These are phyloP conservation scores for Sebastes schlegelii DNA, from an alignment of 2,113 vertebrate species.

Conservation along the genomic window DNA sequence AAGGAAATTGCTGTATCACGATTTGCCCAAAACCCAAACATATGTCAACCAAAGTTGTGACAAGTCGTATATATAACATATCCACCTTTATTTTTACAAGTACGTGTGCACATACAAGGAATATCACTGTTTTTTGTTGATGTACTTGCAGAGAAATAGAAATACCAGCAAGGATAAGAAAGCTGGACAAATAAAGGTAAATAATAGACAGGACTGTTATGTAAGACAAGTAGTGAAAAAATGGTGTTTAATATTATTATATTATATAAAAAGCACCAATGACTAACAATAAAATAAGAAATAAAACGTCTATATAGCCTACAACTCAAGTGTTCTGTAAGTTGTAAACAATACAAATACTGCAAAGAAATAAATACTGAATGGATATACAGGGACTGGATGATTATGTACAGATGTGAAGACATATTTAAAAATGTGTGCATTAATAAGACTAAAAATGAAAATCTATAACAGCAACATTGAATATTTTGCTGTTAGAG, in stretches of 20 bases:
- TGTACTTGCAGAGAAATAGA: background rate
- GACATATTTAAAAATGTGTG: background rate
- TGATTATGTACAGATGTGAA: background rate
- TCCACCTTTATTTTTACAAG: background rate
- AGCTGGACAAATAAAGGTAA: background rate
- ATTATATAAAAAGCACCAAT: background rate
- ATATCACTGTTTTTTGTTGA: background rate
- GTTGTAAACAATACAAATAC: background rate
- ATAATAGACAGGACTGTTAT: background rate
- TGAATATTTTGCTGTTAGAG: background rate
- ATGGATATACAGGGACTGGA: background rate
- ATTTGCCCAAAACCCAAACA: background rate
- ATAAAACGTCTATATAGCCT: background rate
- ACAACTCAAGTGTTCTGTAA: background rate
- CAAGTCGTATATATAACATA: background rate
- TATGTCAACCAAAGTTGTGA: background rate
- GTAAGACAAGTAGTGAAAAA: background rate
- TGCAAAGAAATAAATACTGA: background rate
- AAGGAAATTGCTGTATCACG: background rate
- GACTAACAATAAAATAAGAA: background rate
- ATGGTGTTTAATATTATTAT: background rate
- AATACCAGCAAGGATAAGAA: background rate
- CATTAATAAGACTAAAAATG: background rate
- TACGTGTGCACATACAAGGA: background rate
- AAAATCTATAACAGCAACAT: background rate